These are phyloP conservation scores for Drosophila rellima DNA, from an alignment of 2,888 invertebrate species.

Conservation along the genomic window DNA sequence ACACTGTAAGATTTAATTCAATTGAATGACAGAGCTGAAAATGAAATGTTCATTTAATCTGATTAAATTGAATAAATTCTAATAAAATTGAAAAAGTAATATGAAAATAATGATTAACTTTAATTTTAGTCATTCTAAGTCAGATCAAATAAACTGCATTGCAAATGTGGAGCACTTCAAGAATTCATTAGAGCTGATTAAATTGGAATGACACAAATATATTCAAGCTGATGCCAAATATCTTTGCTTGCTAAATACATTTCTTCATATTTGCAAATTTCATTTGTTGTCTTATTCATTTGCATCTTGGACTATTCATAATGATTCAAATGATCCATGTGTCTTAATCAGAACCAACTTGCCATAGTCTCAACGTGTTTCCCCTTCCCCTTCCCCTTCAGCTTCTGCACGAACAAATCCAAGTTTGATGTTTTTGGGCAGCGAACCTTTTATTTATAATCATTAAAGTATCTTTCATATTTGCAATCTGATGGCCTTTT, in stretches of 20 bases:
- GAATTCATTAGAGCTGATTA: too few species aligned
- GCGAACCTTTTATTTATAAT: background rate
- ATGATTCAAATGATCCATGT: slow-evolving; percentile 1
- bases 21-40: background rate
- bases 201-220: too few species aligned
- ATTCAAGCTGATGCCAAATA: too few species aligned
- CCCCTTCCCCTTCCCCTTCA: too few species aligned
- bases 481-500: slow-evolving; percentile 72
- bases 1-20: background rate
- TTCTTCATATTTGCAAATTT: background rate
- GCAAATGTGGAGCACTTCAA: background rate
- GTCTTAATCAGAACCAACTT: background rate
- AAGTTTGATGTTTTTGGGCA: slow-evolving; percentile 18
- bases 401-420: slow-evolving; percentile 32
- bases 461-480: slow-evolving; percentile 55
- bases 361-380: background rate
- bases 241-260: too few species aligned
- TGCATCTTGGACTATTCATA: background rate
- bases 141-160: too few species aligned
- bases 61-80: background rate
- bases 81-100: too few species aligned
- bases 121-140: too few species aligned
- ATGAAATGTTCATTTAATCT: background rate
- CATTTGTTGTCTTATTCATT: background rate
- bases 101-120: too few species aligned